Percentiles rank a stretch among this genome's conserved stretches.
phyloP scores from a whole-genome alignment of 2,888 invertebrate genomes.

The Pantelozetes paolii region DNA sequence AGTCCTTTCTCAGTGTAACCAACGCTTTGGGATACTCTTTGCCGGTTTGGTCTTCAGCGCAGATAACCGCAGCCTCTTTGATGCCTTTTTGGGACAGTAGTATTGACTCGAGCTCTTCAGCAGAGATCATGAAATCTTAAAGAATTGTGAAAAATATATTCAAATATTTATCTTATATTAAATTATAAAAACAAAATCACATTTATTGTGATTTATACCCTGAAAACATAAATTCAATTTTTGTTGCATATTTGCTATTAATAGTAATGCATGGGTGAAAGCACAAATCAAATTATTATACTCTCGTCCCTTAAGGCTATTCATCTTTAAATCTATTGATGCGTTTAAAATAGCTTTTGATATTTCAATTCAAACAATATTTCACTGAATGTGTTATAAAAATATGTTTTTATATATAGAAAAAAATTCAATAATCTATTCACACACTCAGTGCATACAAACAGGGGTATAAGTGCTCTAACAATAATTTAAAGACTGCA shows the following conservation, averaged over 20 bases:
- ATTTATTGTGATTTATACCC: neutral
- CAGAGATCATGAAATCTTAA: neutral
- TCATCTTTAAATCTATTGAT: no score
- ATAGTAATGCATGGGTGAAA: no score
- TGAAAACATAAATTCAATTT: no score
- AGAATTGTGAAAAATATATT: neutral
- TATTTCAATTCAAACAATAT: no score
- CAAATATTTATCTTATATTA: neutral
- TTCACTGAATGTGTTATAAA: no score
- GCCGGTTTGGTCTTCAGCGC: neutral
- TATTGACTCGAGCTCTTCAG: neutral
- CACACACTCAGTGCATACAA: no score
- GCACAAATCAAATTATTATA: no score
- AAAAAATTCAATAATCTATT: no score
- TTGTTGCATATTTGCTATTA: no score
- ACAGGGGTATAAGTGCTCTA: neutral
- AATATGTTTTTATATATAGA: no score
- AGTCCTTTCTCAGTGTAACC: neutral
- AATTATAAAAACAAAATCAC: neutral
- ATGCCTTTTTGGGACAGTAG: neutral
- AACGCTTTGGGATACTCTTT: neutral
- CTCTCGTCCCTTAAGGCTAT: no score
- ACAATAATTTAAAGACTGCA: neutral
- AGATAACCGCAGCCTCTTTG: neutral
- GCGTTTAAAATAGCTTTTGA: no score